Percentiles rank a stretch among this genome's conserved stretches.
Conservation (phyloP, 2,888 invertebrate species). For the Lasioglossum villosulum region DNA sequence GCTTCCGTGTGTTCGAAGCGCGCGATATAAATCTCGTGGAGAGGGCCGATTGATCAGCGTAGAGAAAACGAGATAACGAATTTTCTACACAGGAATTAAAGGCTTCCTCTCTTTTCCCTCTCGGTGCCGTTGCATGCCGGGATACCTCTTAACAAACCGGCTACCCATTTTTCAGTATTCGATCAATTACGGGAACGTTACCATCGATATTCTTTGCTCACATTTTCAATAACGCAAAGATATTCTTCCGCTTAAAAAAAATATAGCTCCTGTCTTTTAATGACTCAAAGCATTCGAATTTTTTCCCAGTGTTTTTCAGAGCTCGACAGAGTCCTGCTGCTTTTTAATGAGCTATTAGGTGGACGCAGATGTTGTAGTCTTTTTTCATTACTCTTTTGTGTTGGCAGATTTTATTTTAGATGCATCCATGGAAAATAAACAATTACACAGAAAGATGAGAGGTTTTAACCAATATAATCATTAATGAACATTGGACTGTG, state of each 20-base stretch:
- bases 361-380: neutral
- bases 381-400: neutral
- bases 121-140: neutral
- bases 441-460: neutral
- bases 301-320: neutral
- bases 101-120: neutral
- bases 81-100: constrained; percentile 9
- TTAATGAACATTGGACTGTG: no score
- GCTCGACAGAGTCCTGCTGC: neutral
- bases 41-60: neutral
- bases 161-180: neutral
- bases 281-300: neutral
- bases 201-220: neutral
- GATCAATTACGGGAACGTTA: neutral
- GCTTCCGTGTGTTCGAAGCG: constrained; percentile 19
- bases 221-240: neutral
- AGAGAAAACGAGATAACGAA: constrained; percentile 20
- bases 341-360: neutral
- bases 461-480: no score
- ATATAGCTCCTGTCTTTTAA: neutral
- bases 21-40: constrained; percentile 36
- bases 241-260: neutral
- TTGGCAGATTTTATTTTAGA: neutral
- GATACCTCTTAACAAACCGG: neutral
- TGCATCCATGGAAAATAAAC: neutral